Evolutionary conservation across 2,888 invertebrate species (phyloP).

Genomic region (Eilema depressum): DNA sequence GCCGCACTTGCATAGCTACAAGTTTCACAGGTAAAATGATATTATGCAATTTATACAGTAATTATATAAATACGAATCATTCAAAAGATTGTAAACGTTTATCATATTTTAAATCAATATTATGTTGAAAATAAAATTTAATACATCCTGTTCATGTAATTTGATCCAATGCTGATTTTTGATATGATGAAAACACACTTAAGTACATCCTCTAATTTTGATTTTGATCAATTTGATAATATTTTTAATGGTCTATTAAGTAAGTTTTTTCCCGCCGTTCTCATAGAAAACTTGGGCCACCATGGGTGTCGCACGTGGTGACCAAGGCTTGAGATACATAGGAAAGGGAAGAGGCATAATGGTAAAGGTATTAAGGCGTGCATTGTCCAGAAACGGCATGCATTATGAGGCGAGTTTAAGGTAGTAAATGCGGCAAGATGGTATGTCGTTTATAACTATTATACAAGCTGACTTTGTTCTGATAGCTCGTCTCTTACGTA

Average conservation of each 20-base stretch:
- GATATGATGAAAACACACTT: not conserved
- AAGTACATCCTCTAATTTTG: constrained; percentile 3
- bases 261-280: not conserved
- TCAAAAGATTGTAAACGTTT: not conserved
- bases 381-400: no score
- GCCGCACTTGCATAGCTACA: not conserved
- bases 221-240: constrained; percentile 5
- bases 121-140: not conserved
- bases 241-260: not conserved
- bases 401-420: no score
- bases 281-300: not conserved
- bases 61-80: not conserved
- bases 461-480: no score
- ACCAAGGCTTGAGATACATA: not conserved
- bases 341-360: no score
- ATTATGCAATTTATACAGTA: not conserved
- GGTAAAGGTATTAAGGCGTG: no score
- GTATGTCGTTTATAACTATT: no score
- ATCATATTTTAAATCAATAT: not conserved
- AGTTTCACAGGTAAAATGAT: not conserved
- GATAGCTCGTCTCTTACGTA: no score
- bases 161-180: not conserved
- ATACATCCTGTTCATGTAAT: constrained; percentile 9
- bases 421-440: no score
- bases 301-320: not conserved